These are phyloP conservation scores for Drosophila melanosoma DNA, from an alignment of 2,888 invertebrate species.

Conservation along the genomic window DNA sequence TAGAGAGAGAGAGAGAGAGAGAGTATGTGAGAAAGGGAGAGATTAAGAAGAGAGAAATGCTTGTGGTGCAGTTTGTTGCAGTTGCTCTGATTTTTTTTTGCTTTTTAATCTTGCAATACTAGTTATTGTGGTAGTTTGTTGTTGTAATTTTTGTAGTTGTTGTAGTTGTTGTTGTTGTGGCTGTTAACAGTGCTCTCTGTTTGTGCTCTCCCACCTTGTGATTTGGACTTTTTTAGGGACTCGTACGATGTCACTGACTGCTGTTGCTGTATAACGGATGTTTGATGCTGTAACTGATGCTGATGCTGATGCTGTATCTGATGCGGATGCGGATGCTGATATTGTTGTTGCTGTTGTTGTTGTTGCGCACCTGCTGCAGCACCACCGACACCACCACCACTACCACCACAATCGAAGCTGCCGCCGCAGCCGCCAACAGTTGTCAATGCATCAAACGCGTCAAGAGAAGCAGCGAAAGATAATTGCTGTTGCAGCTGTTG, in stretches of 20 bases:
- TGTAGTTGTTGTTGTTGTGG: constrained; percentile 27
- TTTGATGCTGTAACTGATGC: constrained; percentile 69
- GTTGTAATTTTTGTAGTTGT: constrained; percentile 25
- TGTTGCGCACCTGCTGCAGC: constrained; percentile 69
- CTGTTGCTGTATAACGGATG: constrained; percentile 79
- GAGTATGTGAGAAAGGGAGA: constrained; percentile 6
- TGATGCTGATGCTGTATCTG: constrained; percentile 63
- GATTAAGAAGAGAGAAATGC: constrained; percentile 13
- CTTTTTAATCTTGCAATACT: constrained; percentile 24
- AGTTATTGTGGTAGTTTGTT: constrained; percentile 35
- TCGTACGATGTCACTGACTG: constrained; percentile 85
- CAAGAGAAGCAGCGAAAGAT: constrained; percentile 42
- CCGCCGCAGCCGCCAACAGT: constrained; percentile 33
- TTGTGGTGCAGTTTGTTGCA: constrained; percentile 27
- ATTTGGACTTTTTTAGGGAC: constrained; percentile 93
- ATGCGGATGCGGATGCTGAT: constrained; percentile 64
- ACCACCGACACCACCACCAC: constrained; percentile 34
- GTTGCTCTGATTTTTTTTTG: constrained; percentile 15
- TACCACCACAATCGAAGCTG: constrained; percentile 16
- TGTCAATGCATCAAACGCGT: constrained; percentile 43
- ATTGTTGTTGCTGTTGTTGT: constrained; percentile 40
- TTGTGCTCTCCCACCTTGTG: constrained; percentile 95
- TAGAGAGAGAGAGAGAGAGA: constrained; percentile 15
- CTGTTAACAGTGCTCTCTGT: constrained; percentile 65
- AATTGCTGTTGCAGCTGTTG: constrained; percentile 32